Conservation (phyloP, 2,888 invertebrate genomes). For the Siphonodentalium dalli region DNA sequence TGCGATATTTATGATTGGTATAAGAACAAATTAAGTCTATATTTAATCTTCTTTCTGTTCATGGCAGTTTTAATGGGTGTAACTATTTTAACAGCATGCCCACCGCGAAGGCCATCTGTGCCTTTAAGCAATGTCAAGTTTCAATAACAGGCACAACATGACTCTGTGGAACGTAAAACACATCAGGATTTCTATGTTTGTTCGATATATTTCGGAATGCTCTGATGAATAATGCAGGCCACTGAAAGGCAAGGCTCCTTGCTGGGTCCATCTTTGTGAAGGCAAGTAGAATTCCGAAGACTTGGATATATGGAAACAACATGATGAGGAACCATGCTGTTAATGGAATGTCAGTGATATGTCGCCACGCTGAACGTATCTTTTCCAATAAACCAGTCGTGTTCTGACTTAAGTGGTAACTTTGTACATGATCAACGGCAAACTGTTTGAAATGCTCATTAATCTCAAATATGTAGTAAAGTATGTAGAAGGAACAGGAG, state of each 20-base stretch:
- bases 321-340: conserved; percentile 48
- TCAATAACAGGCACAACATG: too few relatives aligned
- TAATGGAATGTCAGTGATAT: conserved; percentile 53
- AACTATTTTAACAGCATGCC: too few relatives aligned
- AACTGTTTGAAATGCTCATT: conserved; percentile 52
- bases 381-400: conserved; percentile 5
- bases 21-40: too few relatives aligned
- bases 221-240: too few relatives aligned
- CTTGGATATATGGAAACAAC: conserved; percentile 49
- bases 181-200: too few relatives aligned
- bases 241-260: conserved; percentile 49
- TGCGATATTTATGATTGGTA: too few relatives aligned
- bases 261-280: conserved; percentile 55
- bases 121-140: too few relatives aligned
- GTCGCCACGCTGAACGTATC: conserved; percentile 35
- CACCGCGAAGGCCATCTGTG: too few relatives aligned
- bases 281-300: conserved; percentile 56
- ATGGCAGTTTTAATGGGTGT: too few relatives aligned
- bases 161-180: too few relatives aligned
- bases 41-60: too few relatives aligned
- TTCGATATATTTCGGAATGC: too few relatives aligned
- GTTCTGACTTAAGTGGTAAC: conserved; percentile 34
- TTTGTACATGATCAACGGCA: conserved; percentile 55
- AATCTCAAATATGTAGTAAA: conserved; percentile 60
- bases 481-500: conserved; percentile 44